These are phyloP conservation scores for Diplodus sargus DNA, from an alignment of 2,797 vertebrate genomes.

Conservation along the genomic window DNA sequence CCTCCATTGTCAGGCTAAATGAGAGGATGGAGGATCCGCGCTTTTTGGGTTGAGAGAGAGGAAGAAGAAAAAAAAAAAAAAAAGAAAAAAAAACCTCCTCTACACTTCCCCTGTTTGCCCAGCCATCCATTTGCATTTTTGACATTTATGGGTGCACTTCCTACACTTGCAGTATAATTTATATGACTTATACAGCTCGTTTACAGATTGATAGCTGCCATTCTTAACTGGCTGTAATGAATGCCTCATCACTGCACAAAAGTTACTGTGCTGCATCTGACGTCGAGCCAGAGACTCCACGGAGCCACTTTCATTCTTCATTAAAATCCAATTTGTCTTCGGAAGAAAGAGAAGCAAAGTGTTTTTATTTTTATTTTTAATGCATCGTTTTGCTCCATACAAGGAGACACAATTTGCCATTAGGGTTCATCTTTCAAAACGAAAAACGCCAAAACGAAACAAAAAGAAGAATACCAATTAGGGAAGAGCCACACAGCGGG, in stretches of 20 bases:
- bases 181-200: slow-evolving; percentile 77
- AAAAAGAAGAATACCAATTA: slow-evolving; percentile 47
- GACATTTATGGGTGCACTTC: slow-evolving; percentile 72
- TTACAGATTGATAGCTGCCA: slow-evolving; percentile 84
- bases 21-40: slow-evolving; percentile 45
- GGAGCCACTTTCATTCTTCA: slow-evolving; percentile 75
- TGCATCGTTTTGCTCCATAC: slow-evolving; percentile 65
- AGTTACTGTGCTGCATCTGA: slow-evolving; percentile 68
- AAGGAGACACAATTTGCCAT: slow-evolving; percentile 70
- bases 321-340: slow-evolving; percentile 78
- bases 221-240: slow-evolving; percentile 80
- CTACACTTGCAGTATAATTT: slow-evolving; percentile 70
- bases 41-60: slow-evolving; percentile 37
- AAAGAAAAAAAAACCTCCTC: slow-evolving; percentile 32
- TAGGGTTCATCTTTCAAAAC: slow-evolving; percentile 68
- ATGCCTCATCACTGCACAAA: slow-evolving; percentile 73
- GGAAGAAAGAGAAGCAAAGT: slow-evolving; percentile 58
- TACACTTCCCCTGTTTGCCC: slow-evolving; percentile 34
- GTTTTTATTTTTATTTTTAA: slow-evolving; percentile 46
- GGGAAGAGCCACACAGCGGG: slow-evolving; percentile 1
- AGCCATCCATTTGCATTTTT: slow-evolving; percentile 80
- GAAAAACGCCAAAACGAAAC: slow-evolving; percentile 54
- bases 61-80: slow-evolving; percentile 21
- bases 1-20: slow-evolving; percentile 66
- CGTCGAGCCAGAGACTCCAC: slow-evolving; percentile 50